Evolutionary conservation across 2,888 invertebrate genomes (phyloP).

Genomic region (Drosophila prolongata): DNA sequence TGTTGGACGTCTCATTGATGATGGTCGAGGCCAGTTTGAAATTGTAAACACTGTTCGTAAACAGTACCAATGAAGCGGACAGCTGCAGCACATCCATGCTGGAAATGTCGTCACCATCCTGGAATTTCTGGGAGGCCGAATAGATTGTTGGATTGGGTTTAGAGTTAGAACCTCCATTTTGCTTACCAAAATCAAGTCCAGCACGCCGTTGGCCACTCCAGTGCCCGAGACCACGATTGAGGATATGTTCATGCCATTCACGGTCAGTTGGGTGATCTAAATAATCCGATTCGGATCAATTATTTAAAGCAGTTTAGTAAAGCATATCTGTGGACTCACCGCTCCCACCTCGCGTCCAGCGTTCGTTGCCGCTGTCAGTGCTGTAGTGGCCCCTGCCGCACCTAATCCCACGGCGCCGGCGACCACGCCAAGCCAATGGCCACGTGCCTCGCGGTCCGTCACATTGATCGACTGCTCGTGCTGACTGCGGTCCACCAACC

Average conservation of each 20-base stretch:
- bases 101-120: slow-evolving; percentile 75
- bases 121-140: slow-evolving; percentile 61
- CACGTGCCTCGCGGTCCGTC: slow-evolving; percentile 72
- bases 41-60: slow-evolving; percentile 82
- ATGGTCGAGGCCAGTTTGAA: slow-evolving; percentile 81
- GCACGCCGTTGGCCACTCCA: slow-evolving; percentile 74
- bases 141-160: background rate
- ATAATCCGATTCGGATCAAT: background rate
- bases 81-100: slow-evolving; percentile 74
- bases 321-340: slow-evolving; percentile 55
- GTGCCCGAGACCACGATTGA: slow-evolving; percentile 79
- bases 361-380: slow-evolving; percentile 62
- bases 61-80: slow-evolving; percentile 79
- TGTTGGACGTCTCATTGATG: slow-evolving; percentile 65
- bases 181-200: slow-evolving; percentile 80
- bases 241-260: slow-evolving; percentile 81
- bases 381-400: slow-evolving; percentile 76
- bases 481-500: slow-evolving; percentile 69
- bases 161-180: background rate
- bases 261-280: slow-evolving; percentile 68
- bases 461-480: slow-evolving; percentile 81
- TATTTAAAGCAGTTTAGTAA: too few species aligned
- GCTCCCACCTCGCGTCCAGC: slow-evolving; percentile 72
- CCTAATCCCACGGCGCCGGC: slow-evolving; percentile 72
- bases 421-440: slow-evolving; percentile 73